Conservation (phyloP, 2,797 vertebrate species). For the Micrastur ruficollis region DNA sequence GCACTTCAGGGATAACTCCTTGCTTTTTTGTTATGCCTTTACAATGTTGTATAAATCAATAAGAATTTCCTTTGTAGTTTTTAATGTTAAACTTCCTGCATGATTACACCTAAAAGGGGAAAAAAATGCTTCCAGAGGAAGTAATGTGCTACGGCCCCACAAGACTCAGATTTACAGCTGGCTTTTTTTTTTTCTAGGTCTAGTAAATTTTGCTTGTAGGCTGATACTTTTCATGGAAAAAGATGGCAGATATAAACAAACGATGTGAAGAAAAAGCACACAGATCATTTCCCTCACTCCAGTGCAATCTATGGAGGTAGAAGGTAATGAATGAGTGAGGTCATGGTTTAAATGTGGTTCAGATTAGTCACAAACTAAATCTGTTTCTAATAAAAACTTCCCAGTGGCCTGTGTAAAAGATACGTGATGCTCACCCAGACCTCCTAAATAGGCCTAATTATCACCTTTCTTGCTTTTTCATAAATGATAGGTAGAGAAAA, state of each 20-base stretch:
- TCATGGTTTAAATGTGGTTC: background rate
- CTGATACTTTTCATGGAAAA: background rate
- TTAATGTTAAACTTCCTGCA: background rate
- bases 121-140: background rate
- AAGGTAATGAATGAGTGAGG: constrained; percentile 9
- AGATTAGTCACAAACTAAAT: constrained; percentile 26
- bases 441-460: background rate
- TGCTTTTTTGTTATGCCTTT: background rate
- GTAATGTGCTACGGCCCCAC: background rate
- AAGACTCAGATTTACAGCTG: background rate
- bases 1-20: background rate
- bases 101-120: background rate
- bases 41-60: background rate
- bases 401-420: background rate
- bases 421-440: background rate
- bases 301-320: background rate
- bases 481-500: background rate
- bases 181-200: background rate
- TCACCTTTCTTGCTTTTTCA: background rate
- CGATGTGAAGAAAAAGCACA: background rate
- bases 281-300: background rate
- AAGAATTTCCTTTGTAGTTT: background rate
- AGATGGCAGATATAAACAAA: background rate
- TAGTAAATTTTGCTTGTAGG: background rate
- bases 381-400: background rate